Percentiles rank a stretch among this genome's conserved stretches.
Evolutionary conservation across 2,113 vertebrate species (phyloP).

Genomic region (Calypte anna): DNA sequence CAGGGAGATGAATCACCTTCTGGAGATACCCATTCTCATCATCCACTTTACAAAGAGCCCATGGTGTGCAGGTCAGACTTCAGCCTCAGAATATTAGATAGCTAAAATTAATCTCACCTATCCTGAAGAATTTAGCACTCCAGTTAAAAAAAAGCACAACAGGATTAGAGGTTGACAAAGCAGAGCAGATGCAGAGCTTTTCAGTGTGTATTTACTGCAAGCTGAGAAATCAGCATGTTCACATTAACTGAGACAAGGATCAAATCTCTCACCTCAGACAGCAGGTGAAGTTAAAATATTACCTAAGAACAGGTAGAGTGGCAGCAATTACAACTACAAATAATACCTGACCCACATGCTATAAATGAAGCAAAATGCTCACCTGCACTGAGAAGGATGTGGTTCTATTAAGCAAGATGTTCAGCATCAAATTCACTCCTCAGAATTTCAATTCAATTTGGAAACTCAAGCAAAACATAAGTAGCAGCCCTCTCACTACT

Average conservation of each 20-base stretch:
- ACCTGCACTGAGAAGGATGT: neutral
- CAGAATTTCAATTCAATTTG: neutral
- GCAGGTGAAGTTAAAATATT: neutral
- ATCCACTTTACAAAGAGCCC: neutral
- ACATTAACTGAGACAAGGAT: neutral
- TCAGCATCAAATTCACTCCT: neutral
- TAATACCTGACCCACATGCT: neutral
- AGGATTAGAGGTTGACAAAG: neutral
- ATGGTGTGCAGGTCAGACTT: slow-evolving; percentile 20
- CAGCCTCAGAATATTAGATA: neutral
- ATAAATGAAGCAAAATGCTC: neutral
- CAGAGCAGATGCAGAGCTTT: neutral
- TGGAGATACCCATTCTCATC: neutral
- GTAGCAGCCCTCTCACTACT: rapidly evolving
- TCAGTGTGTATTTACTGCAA: neutral
- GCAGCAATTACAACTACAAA: neutral
- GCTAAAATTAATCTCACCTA: slow-evolving; percentile 18
- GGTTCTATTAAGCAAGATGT: neutral
- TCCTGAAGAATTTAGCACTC: neutral
- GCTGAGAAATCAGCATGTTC: neutral
- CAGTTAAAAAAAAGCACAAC: neutral
- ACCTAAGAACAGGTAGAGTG: neutral
- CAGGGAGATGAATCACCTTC: slow-evolving; percentile 34
- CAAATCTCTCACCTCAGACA: neutral
- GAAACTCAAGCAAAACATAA: neutral